These are phyloP conservation scores for Tamias sibiricus DNA, from an alignment of 2,113 vertebrate genomes.

Conservation along the genomic window DNA sequence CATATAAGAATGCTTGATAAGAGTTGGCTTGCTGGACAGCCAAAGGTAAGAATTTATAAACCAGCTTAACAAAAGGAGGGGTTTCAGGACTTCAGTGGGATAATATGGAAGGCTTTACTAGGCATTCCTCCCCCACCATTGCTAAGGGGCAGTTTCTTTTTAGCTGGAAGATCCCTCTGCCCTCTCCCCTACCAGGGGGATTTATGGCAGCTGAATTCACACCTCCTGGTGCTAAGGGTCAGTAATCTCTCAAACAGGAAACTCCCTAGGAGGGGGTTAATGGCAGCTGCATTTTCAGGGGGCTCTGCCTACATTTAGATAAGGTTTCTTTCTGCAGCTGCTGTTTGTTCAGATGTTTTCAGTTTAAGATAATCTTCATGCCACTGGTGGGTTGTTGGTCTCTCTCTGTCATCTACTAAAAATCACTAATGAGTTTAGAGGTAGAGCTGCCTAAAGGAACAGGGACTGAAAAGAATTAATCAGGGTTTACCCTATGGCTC, in stretches of 20 bases:
- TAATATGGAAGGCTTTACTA: neutral
- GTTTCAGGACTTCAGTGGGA: neutral
- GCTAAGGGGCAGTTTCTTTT: constrained; percentile 3
- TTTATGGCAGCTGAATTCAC: constrained; percentile 58
- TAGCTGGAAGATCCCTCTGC: neutral
- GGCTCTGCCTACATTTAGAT: constrained; percentile 46
- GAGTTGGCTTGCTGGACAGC: neutral
- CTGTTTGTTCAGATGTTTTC: constrained; percentile 72
- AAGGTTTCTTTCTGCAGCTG: constrained; percentile 60
- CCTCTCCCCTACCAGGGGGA: neutral
- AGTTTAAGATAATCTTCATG: constrained; percentile 49
- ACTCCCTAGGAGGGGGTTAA: constrained; percentile 21
- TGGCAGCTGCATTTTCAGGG: constrained; percentile 34
- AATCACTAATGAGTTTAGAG: constrained; percentile 17
- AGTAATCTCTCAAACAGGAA: constrained; percentile 65
- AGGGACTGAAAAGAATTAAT: neutral
- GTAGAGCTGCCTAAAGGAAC: neutral
- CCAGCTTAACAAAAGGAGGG: neutral
- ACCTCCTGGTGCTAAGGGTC: constrained; percentile 50
- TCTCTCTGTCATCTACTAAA: neutral
- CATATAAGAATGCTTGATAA: neutral
- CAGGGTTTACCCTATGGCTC: neutral
- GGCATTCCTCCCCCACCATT: neutral
- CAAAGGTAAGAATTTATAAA: constrained; percentile 15
- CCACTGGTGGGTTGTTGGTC: neutral